A percentile compares a stretch with the other conserved stretches of the same genome.
Conservation (phyloP, 2,888 invertebrate species). For the Pegoplata infirma region DNA sequence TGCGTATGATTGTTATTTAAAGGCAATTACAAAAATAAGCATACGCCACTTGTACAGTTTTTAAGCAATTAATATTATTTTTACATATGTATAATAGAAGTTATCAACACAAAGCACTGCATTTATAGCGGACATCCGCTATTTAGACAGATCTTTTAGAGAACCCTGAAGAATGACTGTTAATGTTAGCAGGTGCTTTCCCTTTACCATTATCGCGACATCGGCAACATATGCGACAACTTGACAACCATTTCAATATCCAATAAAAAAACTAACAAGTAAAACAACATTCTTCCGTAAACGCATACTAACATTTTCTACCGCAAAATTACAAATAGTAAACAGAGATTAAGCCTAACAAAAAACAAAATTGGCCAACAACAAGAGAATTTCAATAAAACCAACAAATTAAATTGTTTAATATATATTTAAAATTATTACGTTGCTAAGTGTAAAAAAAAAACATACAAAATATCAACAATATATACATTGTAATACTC, state of each 20-base stretch:
- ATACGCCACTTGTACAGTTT: too few relatives aligned
- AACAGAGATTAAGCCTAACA: background rate
- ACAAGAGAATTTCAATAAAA: background rate
- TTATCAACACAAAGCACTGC: too few relatives aligned
- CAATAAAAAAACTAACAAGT: background rate
- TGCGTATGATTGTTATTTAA: too few relatives aligned
- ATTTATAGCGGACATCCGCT: too few relatives aligned
- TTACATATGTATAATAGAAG: too few relatives aligned
- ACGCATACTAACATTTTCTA: background rate
- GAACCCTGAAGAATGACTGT: too few relatives aligned
- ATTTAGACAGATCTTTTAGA: too few relatives aligned
- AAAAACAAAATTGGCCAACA: constrained; percentile 14
- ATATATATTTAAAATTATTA: constrained; percentile 10
- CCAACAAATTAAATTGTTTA: constrained; percentile 5
- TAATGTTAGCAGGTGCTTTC: too few relatives aligned
- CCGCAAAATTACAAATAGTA: background rate
- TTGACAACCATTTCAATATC: too few relatives aligned
- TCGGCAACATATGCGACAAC: background rate
- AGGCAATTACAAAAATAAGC: too few relatives aligned
- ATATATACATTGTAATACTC: background rate
- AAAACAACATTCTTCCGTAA: background rate
- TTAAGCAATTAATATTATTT: too few relatives aligned
- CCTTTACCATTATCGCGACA: too few relatives aligned
- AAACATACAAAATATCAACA: background rate
- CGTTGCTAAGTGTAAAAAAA: constrained; percentile 35